Evolutionary conservation across 2,888 invertebrate genomes (phyloP).

Genomic region (Monoplex corrugatus): DNA sequence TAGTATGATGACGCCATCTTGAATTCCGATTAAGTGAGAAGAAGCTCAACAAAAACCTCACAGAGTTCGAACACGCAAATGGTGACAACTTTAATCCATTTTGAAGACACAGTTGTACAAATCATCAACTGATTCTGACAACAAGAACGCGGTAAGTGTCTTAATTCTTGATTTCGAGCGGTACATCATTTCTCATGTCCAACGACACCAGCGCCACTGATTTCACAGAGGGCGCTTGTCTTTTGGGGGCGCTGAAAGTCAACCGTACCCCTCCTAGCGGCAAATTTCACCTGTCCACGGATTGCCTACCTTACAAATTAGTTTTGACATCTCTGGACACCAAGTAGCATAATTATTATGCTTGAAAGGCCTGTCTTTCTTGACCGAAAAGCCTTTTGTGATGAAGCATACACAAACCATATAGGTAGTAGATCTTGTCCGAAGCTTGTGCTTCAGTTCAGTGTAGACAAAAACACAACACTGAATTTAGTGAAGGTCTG

Average conservation of each 20-base stretch:
- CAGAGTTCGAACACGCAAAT: background rate
- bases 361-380: too few species aligned
- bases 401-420: too few species aligned
- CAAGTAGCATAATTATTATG: background rate
- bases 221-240: slow-evolving; percentile 67
- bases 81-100: background rate
- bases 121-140: background rate
- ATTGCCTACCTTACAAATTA: slow-evolving; percentile 50
- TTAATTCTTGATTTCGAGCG: background rate
- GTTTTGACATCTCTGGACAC: background rate
- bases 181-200: background rate
- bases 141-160: slow-evolving; percentile 15
- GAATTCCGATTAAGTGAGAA: slow-evolving; percentile 39
- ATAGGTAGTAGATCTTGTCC: too few species aligned
- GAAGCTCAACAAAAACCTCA: background rate
- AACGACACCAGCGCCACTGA: slow-evolving; percentile 47
- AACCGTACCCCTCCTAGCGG: slow-evolving; percentile 61
- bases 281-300: slow-evolving; percentile 49
- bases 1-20: background rate
- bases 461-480: too few species aligned
- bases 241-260: slow-evolving; percentile 67
- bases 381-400: too few species aligned
- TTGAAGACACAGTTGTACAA: background rate
- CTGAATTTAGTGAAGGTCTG: background rate
- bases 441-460: background rate